A percentile compares a stretch with the other conserved stretches of the same genome.
Evolutionary conservation across 2,797 vertebrate species (phyloP).

Genomic region (Fringilla coelebs): DNA sequence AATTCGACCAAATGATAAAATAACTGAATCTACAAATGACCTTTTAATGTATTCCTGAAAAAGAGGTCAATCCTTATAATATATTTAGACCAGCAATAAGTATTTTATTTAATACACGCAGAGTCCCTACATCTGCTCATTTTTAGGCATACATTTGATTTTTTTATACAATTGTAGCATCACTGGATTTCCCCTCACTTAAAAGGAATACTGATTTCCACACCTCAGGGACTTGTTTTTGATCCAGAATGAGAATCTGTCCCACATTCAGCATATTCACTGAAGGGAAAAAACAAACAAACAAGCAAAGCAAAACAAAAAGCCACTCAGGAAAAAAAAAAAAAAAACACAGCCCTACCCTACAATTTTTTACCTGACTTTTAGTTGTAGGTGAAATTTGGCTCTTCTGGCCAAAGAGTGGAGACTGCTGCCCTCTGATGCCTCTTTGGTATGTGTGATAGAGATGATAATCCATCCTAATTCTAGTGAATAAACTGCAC

Average conservation of each 20-base stretch:
- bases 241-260: neutral
- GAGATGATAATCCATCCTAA: neutral
- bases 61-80: neutral
- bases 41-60: neutral
- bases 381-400: neutral
- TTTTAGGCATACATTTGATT: neutral
- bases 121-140: neutral
- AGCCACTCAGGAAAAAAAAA: accelerated
- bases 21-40: neutral
- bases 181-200: neutral
- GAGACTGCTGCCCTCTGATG: neutral
- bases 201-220: neutral
- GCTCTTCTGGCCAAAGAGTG: neutral
- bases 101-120: neutral
- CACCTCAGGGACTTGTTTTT: neutral
- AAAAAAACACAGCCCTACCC: accelerated
- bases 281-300: neutral
- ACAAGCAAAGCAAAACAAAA: neutral
- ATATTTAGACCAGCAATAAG: neutral
- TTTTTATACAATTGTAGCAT: neutral
- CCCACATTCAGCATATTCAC: neutral
- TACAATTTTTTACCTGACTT: neutral
- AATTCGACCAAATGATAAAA: neutral
- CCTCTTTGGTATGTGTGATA: neutral
- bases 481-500: neutral